Conservation (phyloP, 2,797 vertebrate genomes). For the Atherinosoma microstoma region DNA sequence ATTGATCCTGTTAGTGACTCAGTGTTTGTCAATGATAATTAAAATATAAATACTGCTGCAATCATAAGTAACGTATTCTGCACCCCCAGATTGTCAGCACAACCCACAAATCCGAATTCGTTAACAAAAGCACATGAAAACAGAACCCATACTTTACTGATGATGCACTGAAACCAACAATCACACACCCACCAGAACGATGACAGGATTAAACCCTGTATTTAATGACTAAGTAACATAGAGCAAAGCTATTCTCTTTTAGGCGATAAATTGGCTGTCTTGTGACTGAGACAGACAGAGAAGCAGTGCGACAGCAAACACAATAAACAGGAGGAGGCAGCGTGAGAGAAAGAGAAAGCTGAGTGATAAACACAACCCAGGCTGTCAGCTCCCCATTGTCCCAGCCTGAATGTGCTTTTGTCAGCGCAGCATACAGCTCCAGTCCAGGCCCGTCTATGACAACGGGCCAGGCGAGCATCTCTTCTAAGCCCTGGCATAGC, state of each 20-base stretch:
- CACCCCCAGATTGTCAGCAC: conserved; percentile 18
- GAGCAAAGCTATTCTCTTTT: conserved; percentile 16
- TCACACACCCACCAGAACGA: conserved; percentile 29
- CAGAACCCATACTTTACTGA: conserved; percentile 30
- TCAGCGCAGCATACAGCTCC: conserved; percentile 54
- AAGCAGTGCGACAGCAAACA: conserved; percentile 42
- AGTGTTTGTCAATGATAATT: conserved; percentile 17
- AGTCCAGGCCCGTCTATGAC: conserved; percentile 70
- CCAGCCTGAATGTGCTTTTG: conserved; percentile 78
- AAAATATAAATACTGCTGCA: conserved; percentile 23
- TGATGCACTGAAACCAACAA: conserved; percentile 42
- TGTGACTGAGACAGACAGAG: conserved; percentile 16
- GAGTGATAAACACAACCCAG: conserved; percentile 55
- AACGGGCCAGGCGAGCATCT: conserved; percentile 67
- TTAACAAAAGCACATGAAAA: conserved; percentile 35
- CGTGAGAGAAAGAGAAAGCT: conserved; percentile 18
- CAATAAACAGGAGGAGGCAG: conserved; percentile 52
- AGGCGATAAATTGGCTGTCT: conserved; percentile 30
- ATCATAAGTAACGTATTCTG: conserved; percentile 27
- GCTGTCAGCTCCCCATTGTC: conserved; percentile 75
- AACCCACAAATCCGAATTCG: conserved; percentile 14
- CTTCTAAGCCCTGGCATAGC: conserved; percentile 50
- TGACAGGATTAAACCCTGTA: conserved; percentile 48
- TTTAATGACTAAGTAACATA: conserved; percentile 48
- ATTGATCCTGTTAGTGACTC: conserved; percentile 12